Evolutionary conservation across 2,113 vertebrate species (phyloP), one percentile per base, ranked within the genome.

Genomic region (Pseudopipra pipra): DNA sequence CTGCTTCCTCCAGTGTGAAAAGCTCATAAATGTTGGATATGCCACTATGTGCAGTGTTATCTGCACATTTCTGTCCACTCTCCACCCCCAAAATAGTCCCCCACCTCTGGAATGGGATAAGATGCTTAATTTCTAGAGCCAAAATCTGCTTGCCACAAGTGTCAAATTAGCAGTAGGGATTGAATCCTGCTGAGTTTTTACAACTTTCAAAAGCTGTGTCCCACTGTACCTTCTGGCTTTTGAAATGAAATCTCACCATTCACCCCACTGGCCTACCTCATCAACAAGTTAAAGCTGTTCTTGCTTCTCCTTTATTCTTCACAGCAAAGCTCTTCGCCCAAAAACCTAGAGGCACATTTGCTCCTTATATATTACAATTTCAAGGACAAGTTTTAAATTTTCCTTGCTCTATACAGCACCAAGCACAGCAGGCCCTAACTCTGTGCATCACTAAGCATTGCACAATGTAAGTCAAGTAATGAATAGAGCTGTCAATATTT

Each of bases 401-500:
- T 31, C 35, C 24, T 80, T 90, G 30, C 27, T 81, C 27, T 81
- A 4, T 52, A 74, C 27, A 70, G 63, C 67, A 92, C 59, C 31
- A 77, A 58, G 71, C 25, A 86, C 56, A 92, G 54, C 52, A 81
- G 65, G 27, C 80, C 63, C 43, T 70, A 92, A 58, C 33, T 86
- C 54, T 71, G 33, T 87, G 62, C 72, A 44, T 62, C 85, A 62
- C 79, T 92, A 79, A 90, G 68, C 75, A 70, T 46, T 67, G 39
- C 55, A 63, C 25, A 90, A 58, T 41, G 22, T n/a, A 90, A 74
- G 59, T 43, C 85, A 93, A 76, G 54, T 70, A 88, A 81, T 51
- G 65, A 89, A 87, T 33, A 89, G 73, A 93, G 52, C 33, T 89
- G 86, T 89, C 91, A 78, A 55, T 90, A 92, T 84, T 93, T 78